Conservation (phyloP, 2,113 vertebrate genomes). For the Leptosomus discolor region DNA sequence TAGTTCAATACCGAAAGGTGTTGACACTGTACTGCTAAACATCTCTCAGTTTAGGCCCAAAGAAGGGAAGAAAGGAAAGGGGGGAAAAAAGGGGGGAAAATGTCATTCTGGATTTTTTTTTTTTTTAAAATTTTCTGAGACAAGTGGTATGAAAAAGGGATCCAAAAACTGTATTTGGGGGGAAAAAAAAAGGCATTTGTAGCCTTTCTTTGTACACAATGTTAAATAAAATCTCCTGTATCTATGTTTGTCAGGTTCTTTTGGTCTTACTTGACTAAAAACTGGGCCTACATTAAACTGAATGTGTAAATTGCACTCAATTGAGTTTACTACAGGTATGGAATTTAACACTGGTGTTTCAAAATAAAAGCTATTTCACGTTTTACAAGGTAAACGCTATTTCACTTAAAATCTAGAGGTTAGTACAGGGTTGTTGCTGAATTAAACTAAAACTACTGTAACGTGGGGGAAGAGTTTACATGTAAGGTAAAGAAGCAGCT, state of each 20-base stretch:
- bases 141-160: conserved; percentile 64
- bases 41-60: conserved; percentile 20
- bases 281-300: not conserved
- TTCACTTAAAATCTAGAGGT: not conserved
- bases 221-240: conserved; percentile 78
- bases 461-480: not conserved
- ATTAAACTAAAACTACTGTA: not conserved
- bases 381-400: not conserved
- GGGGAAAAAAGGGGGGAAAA: not conserved
- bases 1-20: not conserved
- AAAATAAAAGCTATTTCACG: not conserved
- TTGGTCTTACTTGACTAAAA: conserved; percentile 30
- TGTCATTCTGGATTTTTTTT: not conserved
- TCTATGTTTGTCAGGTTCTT: conserved; percentile 45
- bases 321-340: not conserved
- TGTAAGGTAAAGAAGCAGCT: not conserved
- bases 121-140: conserved; percentile 40
- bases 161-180: conserved; percentile 57
- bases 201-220: conserved; percentile 77
- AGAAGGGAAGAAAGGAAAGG: not conserved
- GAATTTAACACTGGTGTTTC: not conserved
- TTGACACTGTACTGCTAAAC: not conserved
- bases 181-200: conserved; percentile 63
- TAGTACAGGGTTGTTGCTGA: not conserved
- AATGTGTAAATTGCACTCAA: not conserved